These are phyloP conservation scores for Haemorhous mexicanus DNA, from an alignment of 2,113 vertebrate genomes.

Conservation along the genomic window DNA sequence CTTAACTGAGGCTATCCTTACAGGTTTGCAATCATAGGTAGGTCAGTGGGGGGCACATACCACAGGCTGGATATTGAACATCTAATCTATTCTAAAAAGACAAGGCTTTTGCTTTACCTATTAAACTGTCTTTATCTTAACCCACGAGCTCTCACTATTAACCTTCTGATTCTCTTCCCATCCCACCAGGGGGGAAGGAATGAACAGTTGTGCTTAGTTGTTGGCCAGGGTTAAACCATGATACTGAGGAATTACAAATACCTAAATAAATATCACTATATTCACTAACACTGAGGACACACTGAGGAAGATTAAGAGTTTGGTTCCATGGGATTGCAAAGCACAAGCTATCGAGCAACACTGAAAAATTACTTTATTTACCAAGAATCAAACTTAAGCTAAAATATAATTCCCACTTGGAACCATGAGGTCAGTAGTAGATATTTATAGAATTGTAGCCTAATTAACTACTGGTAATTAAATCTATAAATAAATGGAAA, in stretches of 20 bases:
- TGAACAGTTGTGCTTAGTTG: neutral
- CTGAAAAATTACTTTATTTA: neutral
- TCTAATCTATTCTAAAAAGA: neutral
- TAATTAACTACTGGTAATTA: conserved; percentile 9
- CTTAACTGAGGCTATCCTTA: neutral
- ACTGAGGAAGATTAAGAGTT: neutral
- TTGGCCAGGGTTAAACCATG: neutral
- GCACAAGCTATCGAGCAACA: neutral
- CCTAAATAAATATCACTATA: neutral
- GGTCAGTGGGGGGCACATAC: neutral
- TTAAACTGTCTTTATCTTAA: neutral
- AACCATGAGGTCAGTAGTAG: neutral
- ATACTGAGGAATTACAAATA: neutral
- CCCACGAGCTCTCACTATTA: neutral
- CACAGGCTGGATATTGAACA: neutral
- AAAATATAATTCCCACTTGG: neutral
- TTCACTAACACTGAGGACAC: neutral
- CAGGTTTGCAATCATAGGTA: neutral
- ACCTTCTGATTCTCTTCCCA: neutral
- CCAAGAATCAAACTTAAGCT: neutral
- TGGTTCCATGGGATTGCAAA: neutral
- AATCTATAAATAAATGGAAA: conserved; percentile 5
- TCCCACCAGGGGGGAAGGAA: neutral
- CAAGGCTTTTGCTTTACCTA: neutral
- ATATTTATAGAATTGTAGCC: neutral